Evolutionary conservation across 2,888 invertebrate species (phyloP), one percentile per base, ranked within the genome.

Genomic region (Napeogenes inachia): DNA sequence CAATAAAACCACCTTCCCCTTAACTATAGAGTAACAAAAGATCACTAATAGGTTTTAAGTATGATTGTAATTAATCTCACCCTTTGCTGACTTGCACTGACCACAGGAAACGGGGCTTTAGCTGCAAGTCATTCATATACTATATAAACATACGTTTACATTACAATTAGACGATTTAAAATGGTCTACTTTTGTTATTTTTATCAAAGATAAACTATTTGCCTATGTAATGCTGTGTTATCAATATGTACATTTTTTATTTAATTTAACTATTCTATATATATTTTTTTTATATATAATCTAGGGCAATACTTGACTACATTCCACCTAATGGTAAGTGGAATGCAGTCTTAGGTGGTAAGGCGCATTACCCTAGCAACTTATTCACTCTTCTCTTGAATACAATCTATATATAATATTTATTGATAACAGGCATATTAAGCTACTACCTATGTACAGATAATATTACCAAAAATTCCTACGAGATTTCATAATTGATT

Each of bases 51-150:
- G 72, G 71, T 70, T 71, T 72, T 65, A 67, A 65, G 67, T 79
- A 80, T 76, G 75, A 73, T 73, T 71, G 74, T 73, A 69, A 70
- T 72, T 68, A 68, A 70, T 71, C 67, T 66, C 66, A 69, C 69
- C 70, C 67, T 64, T 66, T 61, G 68, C 73, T 82, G 79, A 77
- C 81, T 78, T 76, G 78, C 77, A 74, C 68, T 79, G 80, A 78
- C 80, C 80, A 73, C 75, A 74, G 79, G 77, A 77, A 75, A 76
- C 69, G 71, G 71, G 76, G 75, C 76, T 77, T 70, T 70, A 72
- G 70, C 61, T 68, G 77, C 80, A 73, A 79, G 80, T 82, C 81
- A 68, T 72, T 59, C 65, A 50, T 54, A 59, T 59, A 64, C 57
- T 64, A 66, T 64, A 62, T 45, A 56, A 56, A 42, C 58, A 46